These are phyloP conservation scores for Chaetorhynchus papuensis DNA, from an alignment of 2,113 vertebrate species.

Conservation along the genomic window DNA sequence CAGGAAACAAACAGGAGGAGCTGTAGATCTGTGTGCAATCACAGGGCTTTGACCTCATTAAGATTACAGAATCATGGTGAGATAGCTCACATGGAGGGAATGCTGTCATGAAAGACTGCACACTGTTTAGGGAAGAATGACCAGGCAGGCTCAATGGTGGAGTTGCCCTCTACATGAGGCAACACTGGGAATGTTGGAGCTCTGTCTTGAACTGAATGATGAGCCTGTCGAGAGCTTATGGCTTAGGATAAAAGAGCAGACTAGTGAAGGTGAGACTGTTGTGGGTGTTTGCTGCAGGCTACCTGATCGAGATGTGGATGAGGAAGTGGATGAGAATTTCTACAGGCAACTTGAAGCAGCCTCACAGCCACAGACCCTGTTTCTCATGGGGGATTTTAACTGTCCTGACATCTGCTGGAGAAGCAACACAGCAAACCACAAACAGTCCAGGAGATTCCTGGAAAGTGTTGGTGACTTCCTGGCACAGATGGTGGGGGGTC, in stretches of 20 bases:
- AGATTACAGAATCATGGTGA: background rate
- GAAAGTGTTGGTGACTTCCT: background rate
- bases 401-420: background rate
- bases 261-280: background rate
- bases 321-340: background rate
- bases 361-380: background rate
- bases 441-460: background rate
- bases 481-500: too few relatives aligned
- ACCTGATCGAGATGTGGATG: background rate
- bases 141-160: background rate
- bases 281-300: background rate
- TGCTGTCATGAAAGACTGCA: background rate
- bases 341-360: background rate
- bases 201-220: background rate
- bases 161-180: background rate
- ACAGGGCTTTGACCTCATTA: background rate
- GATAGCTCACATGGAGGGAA: background rate
- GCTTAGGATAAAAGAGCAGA: background rate
- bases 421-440: background rate
- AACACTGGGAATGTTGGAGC: background rate
- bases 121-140: background rate
- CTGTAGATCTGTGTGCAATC: background rate
- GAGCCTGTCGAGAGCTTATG: accelerated
- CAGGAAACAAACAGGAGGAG: background rate
- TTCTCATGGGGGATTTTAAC: background rate